Evolutionary conservation across 2,113 vertebrate genomes (phyloP), one percentile per base, ranked within the genome.

Genomic region (Elephas maximus): DNA sequence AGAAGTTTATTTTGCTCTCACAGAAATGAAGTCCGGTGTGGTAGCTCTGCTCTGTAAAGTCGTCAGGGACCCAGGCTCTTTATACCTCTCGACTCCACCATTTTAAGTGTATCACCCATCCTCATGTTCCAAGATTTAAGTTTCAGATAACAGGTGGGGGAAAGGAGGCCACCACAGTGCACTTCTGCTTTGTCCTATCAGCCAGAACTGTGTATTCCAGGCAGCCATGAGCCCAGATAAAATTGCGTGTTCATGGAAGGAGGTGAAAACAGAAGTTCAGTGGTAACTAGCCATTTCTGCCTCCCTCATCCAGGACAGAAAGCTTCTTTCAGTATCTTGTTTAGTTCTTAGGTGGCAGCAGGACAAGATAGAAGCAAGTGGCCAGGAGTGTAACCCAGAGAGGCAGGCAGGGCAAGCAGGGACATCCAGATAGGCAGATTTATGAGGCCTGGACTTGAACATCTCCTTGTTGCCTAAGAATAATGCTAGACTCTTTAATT

Each of bases 11-110:
- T 73, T 51, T 11, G 69, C 15, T 77, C 4, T 3, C 65, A 20
- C 3, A 0, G 44, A 60, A 48, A 57, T 0, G 6, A 81, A n/a
- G 51, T 45, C n/a, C 23, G 41, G 20, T 24, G 14, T 15, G 37
- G 51, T 14, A 6, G 8, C 20, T 53, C 62, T 37, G 3, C 26
- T 33, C 44, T 45, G 14, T 1, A 4, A 41, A 62, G 60, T 83
- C 10, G 20, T 69, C 21, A 30, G 53, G 71, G 26, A 41, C 24
- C 17, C 20, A 8, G 28, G 6, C 33, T 41, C 44, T 67, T 83
- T n/a, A 67, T 2, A 9, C 21, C 53, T 57, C 30, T n/a, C 26
- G 44, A 41, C 24, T 44, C 81, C 6, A 1, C 30, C 20, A 37
- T 51, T 76, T n/a, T 44, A 51, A 79, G 41, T 30, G 8, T 48